Base-by-base conservation (phyloP, 2,888 invertebrate genomes). In the Phorcus lineatus region DNA sequence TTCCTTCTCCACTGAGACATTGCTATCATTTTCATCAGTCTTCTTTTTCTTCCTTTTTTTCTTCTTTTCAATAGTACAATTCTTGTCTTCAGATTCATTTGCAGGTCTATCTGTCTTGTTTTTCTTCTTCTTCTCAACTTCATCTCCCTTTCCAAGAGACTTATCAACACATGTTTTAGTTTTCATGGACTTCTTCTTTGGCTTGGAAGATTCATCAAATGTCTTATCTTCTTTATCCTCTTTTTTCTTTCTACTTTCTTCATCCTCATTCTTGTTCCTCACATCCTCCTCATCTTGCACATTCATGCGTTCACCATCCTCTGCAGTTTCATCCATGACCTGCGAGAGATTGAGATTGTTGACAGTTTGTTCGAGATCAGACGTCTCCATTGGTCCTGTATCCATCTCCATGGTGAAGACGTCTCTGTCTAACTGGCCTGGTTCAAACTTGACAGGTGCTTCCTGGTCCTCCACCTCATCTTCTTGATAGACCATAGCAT, bases 341-440 rank as follows among this genome's bases (percentile, higher is more conserved):
- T 22, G 2, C 19, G 52, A 24, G 4, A 36, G 11, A 66, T 28
- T 16, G 9, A 55, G n/a, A 70, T 55, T 40, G 31, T 24, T 13
- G 31, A 13, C 24, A 19, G 19, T 28, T 67, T 53, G 28, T 47
- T 31, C 22, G n/a, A 28, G 28, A n/a, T 55, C 2, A 17, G 19
- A 24, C 40, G 57, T 17, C 16, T 55, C 40, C 24, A 67, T 17
- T 74, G 13, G 62, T 19, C 47, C 74, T 77, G 80, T 77, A 74
- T 81, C 78, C 57, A 85, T 74, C n/a, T 88, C 87, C 85, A 84
- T 85, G 0, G 86, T 87, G 52, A 85, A 86, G 17, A 86, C 77
- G 31, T 86, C 86, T 78, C 75, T 76, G 74, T 88, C 85, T 74
- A 84, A 80, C n/a, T 86, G 82, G 6, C 74, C 54, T 16, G 28